Percentiles rank a stretch among this genome's conserved stretches.
These are phyloP conservation scores for Eurois occulta DNA, from an alignment of 2,888 invertebrate species.

Conservation along the genomic window DNA sequence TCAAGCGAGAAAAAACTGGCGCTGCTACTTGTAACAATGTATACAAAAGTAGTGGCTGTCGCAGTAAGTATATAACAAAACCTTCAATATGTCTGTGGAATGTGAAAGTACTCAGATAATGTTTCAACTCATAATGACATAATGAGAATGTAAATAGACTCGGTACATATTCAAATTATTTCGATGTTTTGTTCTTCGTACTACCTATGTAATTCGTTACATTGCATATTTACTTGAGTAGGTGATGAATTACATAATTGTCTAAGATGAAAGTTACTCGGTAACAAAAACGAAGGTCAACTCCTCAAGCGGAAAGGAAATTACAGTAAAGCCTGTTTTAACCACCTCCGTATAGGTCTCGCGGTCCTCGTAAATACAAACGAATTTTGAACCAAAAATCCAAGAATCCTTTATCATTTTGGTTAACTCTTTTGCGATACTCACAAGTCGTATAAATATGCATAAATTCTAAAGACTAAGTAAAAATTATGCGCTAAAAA, in stretches of 20 bases:
- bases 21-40: constrained; percentile 16
- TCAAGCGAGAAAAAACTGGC: neutral
- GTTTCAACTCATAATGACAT: constrained; percentile 26
- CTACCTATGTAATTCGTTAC: neutral
- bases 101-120: constrained; percentile 54
- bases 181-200: neutral
- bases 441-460: neutral
- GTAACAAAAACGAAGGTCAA: constrained; percentile 13
- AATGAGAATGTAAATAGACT: neutral
- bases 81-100: constrained; percentile 54
- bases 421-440: neutral
- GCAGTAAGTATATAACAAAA: constrained; percentile 15
- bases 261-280: neutral
- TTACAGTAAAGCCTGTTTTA: neutral
- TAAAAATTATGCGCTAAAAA: neutral
- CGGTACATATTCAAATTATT: neutral
- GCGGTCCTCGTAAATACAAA: neutral
- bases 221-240: neutral
- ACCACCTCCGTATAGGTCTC: neutral
- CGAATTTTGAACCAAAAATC: neutral
- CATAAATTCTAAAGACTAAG: neutral
- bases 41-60: neutral
- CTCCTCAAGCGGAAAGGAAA: neutral
- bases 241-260: neutral
- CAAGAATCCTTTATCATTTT: neutral